phyloP scores from a whole-genome alignment of 2,888 invertebrate genomes.

The Hyposoter dolosus region DNA sequence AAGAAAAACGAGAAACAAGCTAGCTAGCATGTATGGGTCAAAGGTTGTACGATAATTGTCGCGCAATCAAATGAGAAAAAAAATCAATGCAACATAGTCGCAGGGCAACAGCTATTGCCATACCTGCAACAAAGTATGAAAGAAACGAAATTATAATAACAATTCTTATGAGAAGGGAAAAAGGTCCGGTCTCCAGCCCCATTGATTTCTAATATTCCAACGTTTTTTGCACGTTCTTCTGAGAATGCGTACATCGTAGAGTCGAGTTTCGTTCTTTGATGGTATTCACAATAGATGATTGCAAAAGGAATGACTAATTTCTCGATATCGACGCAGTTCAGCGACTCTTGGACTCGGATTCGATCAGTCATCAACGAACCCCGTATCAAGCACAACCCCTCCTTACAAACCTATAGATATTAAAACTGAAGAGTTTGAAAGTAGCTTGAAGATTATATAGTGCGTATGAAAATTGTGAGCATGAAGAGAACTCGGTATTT shows the following conservation, averaged over 20 bases:
- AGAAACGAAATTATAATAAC: not conserved
- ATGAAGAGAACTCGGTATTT: constrained; percentile 60
- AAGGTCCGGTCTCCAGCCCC: not conserved
- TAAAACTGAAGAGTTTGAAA: not conserved
- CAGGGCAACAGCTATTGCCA: not conserved
- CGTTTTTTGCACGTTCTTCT: not conserved
- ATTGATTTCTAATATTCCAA: not conserved
- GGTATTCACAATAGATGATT: too few species aligned
- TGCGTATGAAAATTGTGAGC: not conserved
- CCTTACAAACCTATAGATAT: too few species aligned
- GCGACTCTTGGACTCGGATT: not conserved
- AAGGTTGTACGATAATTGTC: too few species aligned
- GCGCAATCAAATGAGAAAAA: not conserved
- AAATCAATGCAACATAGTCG: not conserved
- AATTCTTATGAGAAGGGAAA: not conserved
- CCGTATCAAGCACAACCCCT: too few species aligned
- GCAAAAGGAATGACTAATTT: constrained; percentile 10
- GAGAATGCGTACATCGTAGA: not conserved
- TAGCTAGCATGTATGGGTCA: too few species aligned
- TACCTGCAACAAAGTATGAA: too few species aligned
- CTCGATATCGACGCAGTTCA: not conserved
- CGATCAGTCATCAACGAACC: constrained; percentile 7
- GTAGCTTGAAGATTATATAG: not conserved
- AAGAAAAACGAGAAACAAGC: not conserved
- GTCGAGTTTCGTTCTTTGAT: not conserved